Evolutionary conservation across 2,797 vertebrate species (phyloP), one percentile per base, ranked within the genome.

Genomic region (Periparus ater): DNA sequence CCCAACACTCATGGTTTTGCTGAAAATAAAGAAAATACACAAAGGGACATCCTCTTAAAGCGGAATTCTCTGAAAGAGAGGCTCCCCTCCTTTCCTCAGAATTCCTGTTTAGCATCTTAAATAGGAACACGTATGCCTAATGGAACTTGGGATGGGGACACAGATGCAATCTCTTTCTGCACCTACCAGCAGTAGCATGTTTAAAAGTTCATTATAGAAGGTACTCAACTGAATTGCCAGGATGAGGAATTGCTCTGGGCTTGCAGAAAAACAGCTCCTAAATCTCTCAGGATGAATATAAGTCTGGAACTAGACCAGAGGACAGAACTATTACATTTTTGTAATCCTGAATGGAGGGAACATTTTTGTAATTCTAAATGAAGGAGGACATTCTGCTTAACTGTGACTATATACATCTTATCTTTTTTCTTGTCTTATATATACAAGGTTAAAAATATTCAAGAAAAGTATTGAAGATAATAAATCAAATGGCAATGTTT

Each of bases 371-470:
- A 61, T 17, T 27, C 9, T 70, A 67, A 88, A 61, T 18, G 36
- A 44, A 71, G 7, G 17, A 65, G 6, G 36, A 48, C 9, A 20
- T 84, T 85, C 42, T 79, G 13, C 8, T 15, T 58, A 74, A 65
- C 27, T 76, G 18, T 61, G 79, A 84, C 73, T 74, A 47, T 38
- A 91, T 89, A 17, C 48, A 17, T 55, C 29, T 84, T 84, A 34
- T 8, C 47, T 53, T 63, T 74, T 50, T 58, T 66, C 17, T 51
- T 11, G 42, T 14, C 12, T 54, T 68, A 13, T 87, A 91, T 90
- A 63, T 77, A 81, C 44, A 88, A 36, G 14, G 36, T 75, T 55
- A 84, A 93, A 90, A 92, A 86, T 54, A 45, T 13, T 74, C 67
- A 92, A 81, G 71, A 79, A 54, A 17, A 29, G 8, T 29, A 32